Conservation (phyloP, 2,113 vertebrate genomes). For the Podarcis muralis region DNA sequence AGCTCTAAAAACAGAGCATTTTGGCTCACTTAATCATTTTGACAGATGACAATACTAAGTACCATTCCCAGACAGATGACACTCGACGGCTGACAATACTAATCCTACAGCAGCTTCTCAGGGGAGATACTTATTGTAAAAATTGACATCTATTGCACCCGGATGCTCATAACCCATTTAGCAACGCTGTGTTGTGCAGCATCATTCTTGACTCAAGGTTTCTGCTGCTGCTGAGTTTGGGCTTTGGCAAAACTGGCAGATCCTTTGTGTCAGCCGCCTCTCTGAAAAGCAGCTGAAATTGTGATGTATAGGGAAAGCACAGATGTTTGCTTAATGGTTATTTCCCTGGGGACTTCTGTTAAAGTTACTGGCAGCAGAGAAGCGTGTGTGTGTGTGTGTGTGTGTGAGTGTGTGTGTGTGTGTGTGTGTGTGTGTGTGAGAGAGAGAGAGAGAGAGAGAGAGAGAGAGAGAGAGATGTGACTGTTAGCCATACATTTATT, state of each 20-base stretch:
- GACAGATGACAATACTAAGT: constrained; percentile 56
- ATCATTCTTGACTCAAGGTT: constrained; percentile 39
- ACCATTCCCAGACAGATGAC: constrained; percentile 51
- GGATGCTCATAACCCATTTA: constrained; percentile 50
- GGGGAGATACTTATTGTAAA: constrained; percentile 60
- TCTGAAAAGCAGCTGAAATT: constrained; percentile 41
- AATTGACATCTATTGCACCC: constrained; percentile 53
- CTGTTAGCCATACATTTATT: constrained; percentile 47
- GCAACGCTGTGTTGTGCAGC: constrained; percentile 45
- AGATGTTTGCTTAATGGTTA: constrained; percentile 62
- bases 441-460: neutral
- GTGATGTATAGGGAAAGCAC: constrained; percentile 52
- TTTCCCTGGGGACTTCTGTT: constrained; percentile 41
- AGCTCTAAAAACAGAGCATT: constrained; percentile 52
- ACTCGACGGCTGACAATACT: constrained; percentile 65
- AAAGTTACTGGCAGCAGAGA: constrained; percentile 39
- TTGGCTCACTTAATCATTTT: constrained; percentile 64
- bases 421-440: neutral
- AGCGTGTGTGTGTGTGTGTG: neutral
- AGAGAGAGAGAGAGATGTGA: neutral
- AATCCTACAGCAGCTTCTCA: constrained; percentile 58
- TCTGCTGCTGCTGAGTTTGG: constrained; percentile 1
- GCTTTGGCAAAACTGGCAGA: constrained; percentile 35
- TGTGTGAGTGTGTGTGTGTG: neutral
- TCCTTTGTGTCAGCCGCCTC: constrained; percentile 28